Conservation (phyloP, 2,113 vertebrate genomes). For the Gila orcuttii region DNA sequence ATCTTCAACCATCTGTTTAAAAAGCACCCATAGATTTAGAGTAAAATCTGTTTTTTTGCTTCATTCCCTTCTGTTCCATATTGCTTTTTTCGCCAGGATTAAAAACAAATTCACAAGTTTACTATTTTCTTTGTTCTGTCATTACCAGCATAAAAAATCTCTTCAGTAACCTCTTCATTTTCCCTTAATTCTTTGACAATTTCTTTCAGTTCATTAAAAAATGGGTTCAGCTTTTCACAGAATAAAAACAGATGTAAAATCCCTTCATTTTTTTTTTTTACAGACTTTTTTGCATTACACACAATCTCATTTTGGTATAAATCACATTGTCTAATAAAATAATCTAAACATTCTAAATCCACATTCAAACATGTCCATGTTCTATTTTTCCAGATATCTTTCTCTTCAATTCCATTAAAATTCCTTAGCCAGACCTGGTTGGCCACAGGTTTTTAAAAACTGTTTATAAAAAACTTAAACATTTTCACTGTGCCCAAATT, state of each 20-base stretch:
- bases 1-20: not conserved
- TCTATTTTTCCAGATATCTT: not conserved
- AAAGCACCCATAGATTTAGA: not conserved
- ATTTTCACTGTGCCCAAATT: not conserved
- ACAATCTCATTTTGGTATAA: no score
- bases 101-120: not conserved
- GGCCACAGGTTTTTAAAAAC: not conserved
- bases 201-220: not conserved
- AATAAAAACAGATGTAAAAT: slow-evolving; percentile 1
- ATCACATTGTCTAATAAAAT: not conserved
- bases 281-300: not conserved
- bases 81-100: not conserved
- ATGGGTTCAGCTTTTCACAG: not conserved
- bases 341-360: not conserved
- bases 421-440: not conserved
- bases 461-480: not conserved
- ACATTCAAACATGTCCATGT: no score
- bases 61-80: not conserved
- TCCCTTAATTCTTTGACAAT: not conserved
- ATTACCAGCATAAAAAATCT: not conserved
- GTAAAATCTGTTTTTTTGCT: not conserved
- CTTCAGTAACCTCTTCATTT: not conserved
- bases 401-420: no score
- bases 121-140: not conserved
- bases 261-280: not conserved